A percentile compares a stretch with the other conserved stretches of the same genome.
These are phyloP conservation scores for Rhea pennata DNA, from an alignment of 2,113 vertebrate species.

Conservation along the genomic window DNA sequence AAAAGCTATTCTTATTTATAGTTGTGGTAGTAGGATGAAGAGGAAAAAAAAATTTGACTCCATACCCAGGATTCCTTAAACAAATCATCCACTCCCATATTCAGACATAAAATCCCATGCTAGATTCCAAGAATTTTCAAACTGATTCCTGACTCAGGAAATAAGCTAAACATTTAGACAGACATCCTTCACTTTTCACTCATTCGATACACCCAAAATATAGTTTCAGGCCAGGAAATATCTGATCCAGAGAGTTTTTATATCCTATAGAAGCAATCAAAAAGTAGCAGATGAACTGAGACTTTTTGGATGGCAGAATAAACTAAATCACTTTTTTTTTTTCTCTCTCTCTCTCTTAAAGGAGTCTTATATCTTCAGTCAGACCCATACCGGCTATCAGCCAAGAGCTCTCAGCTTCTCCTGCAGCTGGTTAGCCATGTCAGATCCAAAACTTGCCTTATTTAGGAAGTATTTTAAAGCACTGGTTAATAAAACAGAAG, in stretches of 20 bases:
- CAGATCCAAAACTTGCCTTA: background rate
- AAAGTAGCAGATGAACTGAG: background rate
- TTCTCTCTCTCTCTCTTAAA: background rate
- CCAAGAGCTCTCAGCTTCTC: background rate
- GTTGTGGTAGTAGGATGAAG: background rate
- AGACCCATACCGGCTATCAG: background rate
- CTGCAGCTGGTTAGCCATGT: background rate
- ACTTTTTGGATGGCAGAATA: background rate
- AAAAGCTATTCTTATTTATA: background rate
- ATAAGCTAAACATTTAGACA: background rate
- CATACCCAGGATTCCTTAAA: background rate
- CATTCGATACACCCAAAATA: background rate
- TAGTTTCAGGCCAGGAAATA: background rate
- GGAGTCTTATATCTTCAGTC: background rate
- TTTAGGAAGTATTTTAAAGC: fast-evolving
- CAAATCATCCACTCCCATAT: background rate
- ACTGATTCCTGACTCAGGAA: background rate
- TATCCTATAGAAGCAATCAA: background rate
- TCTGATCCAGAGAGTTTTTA: background rate
- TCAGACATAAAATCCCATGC: background rate
- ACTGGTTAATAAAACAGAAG: background rate
- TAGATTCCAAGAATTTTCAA: background rate
- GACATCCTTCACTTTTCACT: background rate
- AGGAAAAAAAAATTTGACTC: background rate
- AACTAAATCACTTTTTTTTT: background rate